Conservation (phyloP, 2,797 vertebrate genomes). For the Glyptemys insculpta region DNA sequence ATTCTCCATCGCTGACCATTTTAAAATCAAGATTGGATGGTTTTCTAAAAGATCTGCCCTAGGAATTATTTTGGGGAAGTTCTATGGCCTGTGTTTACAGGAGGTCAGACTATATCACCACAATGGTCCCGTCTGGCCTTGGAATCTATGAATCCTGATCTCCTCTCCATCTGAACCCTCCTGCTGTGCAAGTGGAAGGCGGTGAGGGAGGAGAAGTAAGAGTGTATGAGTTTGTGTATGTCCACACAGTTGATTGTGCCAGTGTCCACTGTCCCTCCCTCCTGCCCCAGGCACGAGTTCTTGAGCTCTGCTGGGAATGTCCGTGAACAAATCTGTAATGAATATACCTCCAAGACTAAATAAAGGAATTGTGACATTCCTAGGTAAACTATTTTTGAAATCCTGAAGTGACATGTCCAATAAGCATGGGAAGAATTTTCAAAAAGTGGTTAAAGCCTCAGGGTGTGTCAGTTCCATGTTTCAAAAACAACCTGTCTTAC, state of each 20-base stretch:
- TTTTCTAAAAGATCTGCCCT: neutral
- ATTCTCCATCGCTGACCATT: neutral
- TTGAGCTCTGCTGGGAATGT: neutral
- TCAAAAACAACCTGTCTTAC: neutral
- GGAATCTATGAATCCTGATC: neutral
- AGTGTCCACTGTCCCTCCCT: neutral
- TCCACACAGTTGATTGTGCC: neutral
- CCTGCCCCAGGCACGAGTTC: fast-evolving
- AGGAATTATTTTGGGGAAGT: neutral
- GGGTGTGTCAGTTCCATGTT: neutral
- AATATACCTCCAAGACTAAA: neutral
- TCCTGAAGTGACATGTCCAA: neutral
- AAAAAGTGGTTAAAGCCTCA: neutral
- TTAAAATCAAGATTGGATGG: neutral
- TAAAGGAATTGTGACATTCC: neutral
- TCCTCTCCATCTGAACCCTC: neutral
- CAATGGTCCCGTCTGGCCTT: neutral
- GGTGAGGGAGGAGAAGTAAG: neutral
- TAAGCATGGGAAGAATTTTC: neutral
- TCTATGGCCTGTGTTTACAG: neutral
- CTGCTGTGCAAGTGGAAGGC: neutral
- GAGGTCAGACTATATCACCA: neutral
- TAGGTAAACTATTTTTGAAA: too few species aligned
- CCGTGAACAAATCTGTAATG: neutral
- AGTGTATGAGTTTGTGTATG: neutral